A percentile compares a stretch with the other conserved stretches of the same genome.
Evolutionary conservation across 2,888 invertebrate genomes (phyloP).

Genomic region (Leucophora obtusa): DNA sequence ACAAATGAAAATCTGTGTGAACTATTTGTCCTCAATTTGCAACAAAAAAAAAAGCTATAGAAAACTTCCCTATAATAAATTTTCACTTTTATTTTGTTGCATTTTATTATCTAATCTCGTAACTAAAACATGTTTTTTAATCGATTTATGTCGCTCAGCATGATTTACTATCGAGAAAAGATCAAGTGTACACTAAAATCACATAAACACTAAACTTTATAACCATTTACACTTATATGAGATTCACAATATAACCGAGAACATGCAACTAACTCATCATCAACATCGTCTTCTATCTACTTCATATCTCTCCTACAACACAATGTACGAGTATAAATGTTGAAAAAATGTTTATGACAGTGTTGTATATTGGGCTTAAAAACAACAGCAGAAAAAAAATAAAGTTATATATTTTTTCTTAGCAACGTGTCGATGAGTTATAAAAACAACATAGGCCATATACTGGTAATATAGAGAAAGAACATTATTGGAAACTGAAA

Average conservation of each 20-base stretch:
- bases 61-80: conserved; percentile 25
- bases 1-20: too few species aligned
- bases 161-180: conserved; percentile 59
- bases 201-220: conserved; percentile 55
- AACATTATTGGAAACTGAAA: conserved; percentile 14
- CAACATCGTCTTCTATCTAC: too few species aligned
- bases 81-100: conserved; percentile 12
- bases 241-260: background rate
- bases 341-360: conserved; percentile 41
- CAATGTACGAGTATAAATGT: background rate
- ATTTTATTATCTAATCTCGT: background rate
- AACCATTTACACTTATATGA: conserved; percentile 44
- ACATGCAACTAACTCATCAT: conserved; percentile 42
- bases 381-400: background rate
- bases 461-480: background rate
- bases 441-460: conserved; percentile 24
- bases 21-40: too few species aligned
- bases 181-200: conserved; percentile 52
- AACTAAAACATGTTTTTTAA: conserved; percentile 43
- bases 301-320: background rate
- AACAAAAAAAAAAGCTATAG: too few species aligned
- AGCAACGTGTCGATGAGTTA: conserved; percentile 47
- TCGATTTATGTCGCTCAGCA: conserved; percentile 63
- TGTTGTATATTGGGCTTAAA: conserved; percentile 15
- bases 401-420: conserved; percentile 7